Evolutionary conservation across 2,888 invertebrate genomes (phyloP).

Genomic region (Caenorhabditis sp.): DNA sequence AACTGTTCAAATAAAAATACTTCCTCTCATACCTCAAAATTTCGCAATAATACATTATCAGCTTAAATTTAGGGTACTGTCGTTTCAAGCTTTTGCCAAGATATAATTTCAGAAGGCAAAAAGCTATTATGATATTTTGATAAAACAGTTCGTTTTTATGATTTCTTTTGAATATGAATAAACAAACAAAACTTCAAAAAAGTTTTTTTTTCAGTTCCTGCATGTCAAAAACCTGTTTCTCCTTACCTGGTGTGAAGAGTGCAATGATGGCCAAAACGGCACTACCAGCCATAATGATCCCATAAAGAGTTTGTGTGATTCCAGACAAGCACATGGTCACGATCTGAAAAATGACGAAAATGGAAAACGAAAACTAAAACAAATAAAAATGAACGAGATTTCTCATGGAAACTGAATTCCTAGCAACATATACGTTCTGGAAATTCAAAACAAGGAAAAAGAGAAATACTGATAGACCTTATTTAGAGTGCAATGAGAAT

Average conservation of each 20-base stretch:
- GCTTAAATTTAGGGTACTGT: too few relatives aligned
- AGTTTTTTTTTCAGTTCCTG: too few relatives aligned
- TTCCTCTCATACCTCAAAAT: too few relatives aligned
- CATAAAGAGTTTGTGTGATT: constrained; percentile 52
- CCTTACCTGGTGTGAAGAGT: constrained; percentile 49
- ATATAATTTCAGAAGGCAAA: too few relatives aligned
- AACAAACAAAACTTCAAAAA: too few relatives aligned
- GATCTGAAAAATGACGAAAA: background rate
- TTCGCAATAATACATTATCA: too few relatives aligned
- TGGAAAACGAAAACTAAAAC: constrained; percentile 2
- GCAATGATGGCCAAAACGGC: constrained; percentile 44
- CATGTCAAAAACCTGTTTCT: too few relatives aligned
- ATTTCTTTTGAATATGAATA: background rate
- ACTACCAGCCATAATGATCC: constrained; percentile 44
- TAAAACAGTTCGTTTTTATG: too few relatives aligned
- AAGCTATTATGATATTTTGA: too few relatives aligned
- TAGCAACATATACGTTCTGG: background rate
- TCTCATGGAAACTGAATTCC: background rate
- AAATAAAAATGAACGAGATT: background rate
- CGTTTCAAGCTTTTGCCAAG: too few relatives aligned
- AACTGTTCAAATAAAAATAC: too few relatives aligned
- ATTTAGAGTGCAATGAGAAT: background rate
- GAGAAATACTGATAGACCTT: background rate
- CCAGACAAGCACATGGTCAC: constrained; percentile 46
- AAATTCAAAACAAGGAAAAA: background rate